Conservation (phyloP, 2,113 vertebrate genomes). For the Corythornis vintsioides region DNA sequence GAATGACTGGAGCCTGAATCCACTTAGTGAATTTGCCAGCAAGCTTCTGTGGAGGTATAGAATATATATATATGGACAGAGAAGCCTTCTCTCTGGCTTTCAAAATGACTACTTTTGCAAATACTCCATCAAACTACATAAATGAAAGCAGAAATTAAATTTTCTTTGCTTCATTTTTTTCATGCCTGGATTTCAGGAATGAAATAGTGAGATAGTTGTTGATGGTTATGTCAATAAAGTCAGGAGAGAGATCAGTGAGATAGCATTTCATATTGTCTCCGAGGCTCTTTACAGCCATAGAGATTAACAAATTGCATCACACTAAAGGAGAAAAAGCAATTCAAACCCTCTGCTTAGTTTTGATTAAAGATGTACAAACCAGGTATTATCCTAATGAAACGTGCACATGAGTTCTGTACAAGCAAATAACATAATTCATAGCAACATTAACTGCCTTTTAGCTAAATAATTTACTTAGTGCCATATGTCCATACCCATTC, state of each 20-base stretch:
- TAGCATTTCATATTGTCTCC: not conserved
- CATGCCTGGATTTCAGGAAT: constrained; percentile 30
- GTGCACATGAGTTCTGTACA: not conserved
- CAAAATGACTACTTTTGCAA: not conserved
- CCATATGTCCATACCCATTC: constrained; percentile 4
- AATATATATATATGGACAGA: not conserved
- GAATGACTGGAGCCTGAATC: not conserved
- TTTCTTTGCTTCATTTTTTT: constrained; percentile 16
- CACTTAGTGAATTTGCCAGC: not conserved
- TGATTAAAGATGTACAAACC: constrained; percentile 46
- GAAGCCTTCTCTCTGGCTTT: not conserved
- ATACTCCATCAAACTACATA: not conserved
- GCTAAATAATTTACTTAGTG: constrained; percentile 57
- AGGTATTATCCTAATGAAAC: constrained; percentile 42
- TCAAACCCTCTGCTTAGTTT: not conserved
- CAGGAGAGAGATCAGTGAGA: not conserved
- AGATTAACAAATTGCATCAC: constrained; percentile 20
- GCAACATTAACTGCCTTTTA: constrained; percentile 47
- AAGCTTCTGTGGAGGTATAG: not conserved
- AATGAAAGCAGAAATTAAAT: not conserved
- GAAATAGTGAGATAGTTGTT: not conserved
- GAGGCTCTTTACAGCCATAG: not conserved
- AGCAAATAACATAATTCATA: constrained; percentile 37
- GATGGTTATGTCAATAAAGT: not conserved
- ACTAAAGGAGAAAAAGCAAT: constrained; percentile 25